Percentiles rank a stretch among this genome's conserved stretches.
phyloP scores from a whole-genome alignment of 2,113 vertebrate genomes.

The Delphinapterus leucas region DNA sequence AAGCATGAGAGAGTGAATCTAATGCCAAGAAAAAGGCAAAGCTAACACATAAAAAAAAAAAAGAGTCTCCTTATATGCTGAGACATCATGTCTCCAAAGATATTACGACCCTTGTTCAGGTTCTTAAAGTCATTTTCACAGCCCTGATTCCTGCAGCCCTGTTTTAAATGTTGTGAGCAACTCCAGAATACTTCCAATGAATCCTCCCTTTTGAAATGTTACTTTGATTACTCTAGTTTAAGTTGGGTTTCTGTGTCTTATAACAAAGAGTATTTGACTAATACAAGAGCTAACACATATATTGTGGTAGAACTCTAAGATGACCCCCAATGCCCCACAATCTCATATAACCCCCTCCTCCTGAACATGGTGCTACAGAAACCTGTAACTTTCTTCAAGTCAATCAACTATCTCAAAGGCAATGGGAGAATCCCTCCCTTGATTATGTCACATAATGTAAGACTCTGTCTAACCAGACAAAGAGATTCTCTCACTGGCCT shows the following conservation, averaged over 20 bases:
- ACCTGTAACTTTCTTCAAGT: not conserved
- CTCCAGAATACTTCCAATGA: not conserved
- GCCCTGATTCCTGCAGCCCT: not conserved
- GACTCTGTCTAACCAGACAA: not conserved
- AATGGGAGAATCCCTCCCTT: not conserved
- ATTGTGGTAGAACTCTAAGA: not conserved
- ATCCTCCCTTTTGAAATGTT: not conserved
- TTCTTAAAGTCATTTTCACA: not conserved
- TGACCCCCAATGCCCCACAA: accelerated
- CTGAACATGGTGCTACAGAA: not conserved
- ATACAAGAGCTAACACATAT: not conserved
- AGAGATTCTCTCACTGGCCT: not conserved
- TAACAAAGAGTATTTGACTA: not conserved
- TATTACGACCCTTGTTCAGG: not conserved
- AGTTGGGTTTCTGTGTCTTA: not conserved
- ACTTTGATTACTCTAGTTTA: not conserved
- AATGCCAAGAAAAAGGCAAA: not conserved
- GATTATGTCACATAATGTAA: not conserved
- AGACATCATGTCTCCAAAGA: not conserved
- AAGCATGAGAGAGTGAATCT: not conserved
- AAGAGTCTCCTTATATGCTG: not conserved
- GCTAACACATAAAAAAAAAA: not conserved
- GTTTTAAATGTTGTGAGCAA: not conserved
- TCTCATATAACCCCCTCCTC: too few species aligned
- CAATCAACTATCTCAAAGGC: not conserved